Evolutionary conservation across 2,888 invertebrate genomes (phyloP).

Genomic region (Caenorhabditis imperialis): DNA sequence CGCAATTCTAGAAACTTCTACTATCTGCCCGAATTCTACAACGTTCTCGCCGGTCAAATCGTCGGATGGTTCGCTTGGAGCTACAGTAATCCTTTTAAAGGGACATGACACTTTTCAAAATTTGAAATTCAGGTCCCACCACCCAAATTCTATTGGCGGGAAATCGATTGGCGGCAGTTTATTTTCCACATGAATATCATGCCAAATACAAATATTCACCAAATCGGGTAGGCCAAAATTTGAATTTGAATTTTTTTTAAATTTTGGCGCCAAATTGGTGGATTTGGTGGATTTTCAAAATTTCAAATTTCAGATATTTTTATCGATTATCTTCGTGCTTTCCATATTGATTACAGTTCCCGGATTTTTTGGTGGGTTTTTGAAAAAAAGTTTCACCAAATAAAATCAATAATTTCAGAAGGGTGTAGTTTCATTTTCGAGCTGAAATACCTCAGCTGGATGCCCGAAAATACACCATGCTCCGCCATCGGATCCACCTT

Average conservation of each 20-base stretch:
- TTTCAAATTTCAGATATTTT: slow-evolving; percentile 19
- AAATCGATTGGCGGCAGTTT: slow-evolving; percentile 29
- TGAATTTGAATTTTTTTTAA: too few relatives aligned
- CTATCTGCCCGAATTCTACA: slow-evolving; percentile 30
- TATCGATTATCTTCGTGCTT: slow-evolving; percentile 7
- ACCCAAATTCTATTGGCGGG: slow-evolving; percentile 36
- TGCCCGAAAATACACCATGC: slow-evolving; percentile 17
- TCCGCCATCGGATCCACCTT: slow-evolving; percentile 16
- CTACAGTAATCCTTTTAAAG: slow-evolving; percentile 26
- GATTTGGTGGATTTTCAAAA: too few relatives aligned
- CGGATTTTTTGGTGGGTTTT: slow-evolving; percentile 23
- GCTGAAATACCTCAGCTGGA: slow-evolving; percentile 18
- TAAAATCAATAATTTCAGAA: slow-evolving; percentile 7
- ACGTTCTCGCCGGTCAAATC: slow-evolving; percentile 34
- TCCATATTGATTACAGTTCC: slow-evolving; percentile 13
- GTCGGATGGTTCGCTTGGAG: slow-evolving; percentile 50
- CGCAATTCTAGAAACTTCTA: slow-evolving; percentile 34
- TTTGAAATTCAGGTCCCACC: slow-evolving; percentile 25
- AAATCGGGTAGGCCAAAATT: slow-evolving; percentile 24
- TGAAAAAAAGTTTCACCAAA: too few relatives aligned
- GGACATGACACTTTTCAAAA: too few relatives aligned
- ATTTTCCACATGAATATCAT: slow-evolving; percentile 35
- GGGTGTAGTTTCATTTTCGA: slow-evolving; percentile 25
- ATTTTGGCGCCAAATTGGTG: too few relatives aligned
- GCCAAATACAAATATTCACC: slow-evolving; percentile 24